Conservation (phyloP, 2,888 invertebrate genomes). For the Thera britannica region DNA sequence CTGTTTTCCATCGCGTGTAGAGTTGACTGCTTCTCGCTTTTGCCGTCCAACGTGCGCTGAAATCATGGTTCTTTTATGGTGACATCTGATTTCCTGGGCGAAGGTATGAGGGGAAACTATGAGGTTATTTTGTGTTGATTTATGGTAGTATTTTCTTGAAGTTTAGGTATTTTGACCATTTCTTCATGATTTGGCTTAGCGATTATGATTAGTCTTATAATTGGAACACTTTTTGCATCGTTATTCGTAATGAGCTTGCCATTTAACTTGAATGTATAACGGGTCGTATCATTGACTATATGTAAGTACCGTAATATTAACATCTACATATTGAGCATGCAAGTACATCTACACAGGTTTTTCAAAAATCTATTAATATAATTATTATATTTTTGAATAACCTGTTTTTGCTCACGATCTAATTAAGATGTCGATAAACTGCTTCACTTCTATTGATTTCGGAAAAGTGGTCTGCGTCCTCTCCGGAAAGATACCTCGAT, state of each 20-base stretch:
- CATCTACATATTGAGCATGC: conserved; percentile 26
- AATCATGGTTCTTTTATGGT: conserved; percentile 39
- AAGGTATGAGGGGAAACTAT: not conserved
- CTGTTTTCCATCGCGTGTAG: conserved; percentile 69
- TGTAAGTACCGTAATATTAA: conserved; percentile 54
- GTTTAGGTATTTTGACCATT: not conserved
- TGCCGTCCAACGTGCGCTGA: conserved; percentile 63
- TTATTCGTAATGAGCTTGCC: conserved; percentile 27
- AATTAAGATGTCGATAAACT: conserved; percentile 24
- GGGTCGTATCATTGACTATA: conserved; percentile 46
- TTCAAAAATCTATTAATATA: too few species aligned
- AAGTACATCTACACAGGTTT: conserved; percentile 3
- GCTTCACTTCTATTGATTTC: conserved; percentile 12
- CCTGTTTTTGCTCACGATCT: conserved; percentile 27
- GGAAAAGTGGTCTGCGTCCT: conserved; percentile 1
- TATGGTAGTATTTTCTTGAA: not conserved
- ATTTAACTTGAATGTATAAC: conserved; percentile 47
- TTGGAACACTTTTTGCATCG: conserved; percentile 16
- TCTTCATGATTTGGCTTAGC: not conserved
- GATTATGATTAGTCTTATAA: not conserved
- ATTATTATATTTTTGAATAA: conserved; percentile 36
- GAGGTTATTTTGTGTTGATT: not conserved
- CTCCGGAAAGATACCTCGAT: conserved; percentile 1
- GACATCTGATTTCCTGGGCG: not conserved
- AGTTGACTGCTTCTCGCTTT: conserved; percentile 63